Evolutionary conservation across 2,888 invertebrate genomes (phyloP).

Genomic region (Lymantria dispar): DNA sequence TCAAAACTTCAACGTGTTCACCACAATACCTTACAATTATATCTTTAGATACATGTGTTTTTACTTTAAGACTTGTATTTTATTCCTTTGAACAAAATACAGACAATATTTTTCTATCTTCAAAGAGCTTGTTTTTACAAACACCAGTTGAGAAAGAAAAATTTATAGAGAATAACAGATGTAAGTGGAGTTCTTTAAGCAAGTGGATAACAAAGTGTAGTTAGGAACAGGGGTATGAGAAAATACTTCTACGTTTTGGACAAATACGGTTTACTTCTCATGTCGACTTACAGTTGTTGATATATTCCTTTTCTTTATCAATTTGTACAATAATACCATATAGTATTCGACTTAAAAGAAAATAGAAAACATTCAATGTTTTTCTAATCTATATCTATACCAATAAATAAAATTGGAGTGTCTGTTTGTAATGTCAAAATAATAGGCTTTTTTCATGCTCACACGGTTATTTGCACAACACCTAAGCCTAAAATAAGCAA

Average conservation of each 20-base stretch:
- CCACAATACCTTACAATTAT: constrained; percentile 37
- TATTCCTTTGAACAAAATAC: constrained; percentile 50
- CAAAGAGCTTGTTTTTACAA: constrained; percentile 51
- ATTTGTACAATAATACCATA: no score
- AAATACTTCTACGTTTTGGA: neutral
- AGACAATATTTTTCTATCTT: constrained; percentile 52
- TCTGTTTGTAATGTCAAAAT: no score
- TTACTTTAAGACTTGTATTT: constrained; percentile 29
- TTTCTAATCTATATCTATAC: no score
- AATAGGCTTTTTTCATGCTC: no score
- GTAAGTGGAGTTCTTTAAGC: neutral
- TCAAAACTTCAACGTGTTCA: constrained; percentile 9
- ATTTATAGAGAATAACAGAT: constrained; percentile 22
- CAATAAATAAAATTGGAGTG: no score
- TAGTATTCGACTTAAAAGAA: no score
- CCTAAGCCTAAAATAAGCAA: no score
- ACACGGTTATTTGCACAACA: no score
- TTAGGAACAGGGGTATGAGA: neutral
- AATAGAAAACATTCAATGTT: no score
- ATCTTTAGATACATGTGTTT: constrained; percentile 25
- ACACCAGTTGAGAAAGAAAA: constrained; percentile 30
- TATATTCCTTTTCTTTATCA: no score
- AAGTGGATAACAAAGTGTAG: neutral
- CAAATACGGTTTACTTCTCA: neutral
- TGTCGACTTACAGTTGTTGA: neutral